These are phyloP conservation scores for Ceraclea dissimilis DNA, from an alignment of 2,888 invertebrate species.

Conservation along the genomic window DNA sequence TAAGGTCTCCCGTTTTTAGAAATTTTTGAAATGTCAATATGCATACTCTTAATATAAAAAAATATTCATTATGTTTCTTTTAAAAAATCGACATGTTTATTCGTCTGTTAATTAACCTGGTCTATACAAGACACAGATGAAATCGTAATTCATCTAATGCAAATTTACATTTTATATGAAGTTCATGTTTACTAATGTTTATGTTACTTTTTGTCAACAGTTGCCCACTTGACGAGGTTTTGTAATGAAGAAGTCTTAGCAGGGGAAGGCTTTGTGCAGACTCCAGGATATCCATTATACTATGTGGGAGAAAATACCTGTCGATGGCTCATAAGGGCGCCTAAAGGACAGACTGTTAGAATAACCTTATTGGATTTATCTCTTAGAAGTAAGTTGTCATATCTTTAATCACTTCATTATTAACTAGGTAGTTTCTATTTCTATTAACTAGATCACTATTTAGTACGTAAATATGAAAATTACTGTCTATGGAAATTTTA, in stretches of 20 bases:
- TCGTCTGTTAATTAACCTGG: too few species aligned
- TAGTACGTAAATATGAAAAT: neutral
- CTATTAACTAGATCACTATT: neutral
- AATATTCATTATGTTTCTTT: too few species aligned
- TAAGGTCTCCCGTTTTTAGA: too few species aligned
- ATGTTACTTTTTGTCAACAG: conserved; percentile 33
- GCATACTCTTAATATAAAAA: too few species aligned
- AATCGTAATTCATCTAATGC: too few species aligned
- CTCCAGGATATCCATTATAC: conserved; percentile 69
- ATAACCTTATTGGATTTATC: conserved; percentile 63
- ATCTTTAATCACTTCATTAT: too few species aligned
- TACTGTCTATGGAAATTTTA: neutral
- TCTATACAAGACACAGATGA: too few species aligned
- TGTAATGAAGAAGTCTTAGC: conserved; percentile 46
- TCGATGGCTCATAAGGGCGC: conserved; percentile 57
- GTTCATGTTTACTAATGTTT: too few species aligned
- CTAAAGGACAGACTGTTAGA: conserved; percentile 55
- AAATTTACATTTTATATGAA: too few species aligned
- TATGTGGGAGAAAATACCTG: conserved; percentile 61
- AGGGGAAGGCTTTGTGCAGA: conserved; percentile 57
- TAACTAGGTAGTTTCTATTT: too few species aligned
- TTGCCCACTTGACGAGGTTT: conserved; percentile 46
- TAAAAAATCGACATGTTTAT: too few species aligned
- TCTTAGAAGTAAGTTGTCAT: conserved; percentile 53
- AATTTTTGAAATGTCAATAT: too few species aligned